Conservation (phyloP, 2,113 vertebrate genomes). For the Cynoglossus semilaevis region DNA sequence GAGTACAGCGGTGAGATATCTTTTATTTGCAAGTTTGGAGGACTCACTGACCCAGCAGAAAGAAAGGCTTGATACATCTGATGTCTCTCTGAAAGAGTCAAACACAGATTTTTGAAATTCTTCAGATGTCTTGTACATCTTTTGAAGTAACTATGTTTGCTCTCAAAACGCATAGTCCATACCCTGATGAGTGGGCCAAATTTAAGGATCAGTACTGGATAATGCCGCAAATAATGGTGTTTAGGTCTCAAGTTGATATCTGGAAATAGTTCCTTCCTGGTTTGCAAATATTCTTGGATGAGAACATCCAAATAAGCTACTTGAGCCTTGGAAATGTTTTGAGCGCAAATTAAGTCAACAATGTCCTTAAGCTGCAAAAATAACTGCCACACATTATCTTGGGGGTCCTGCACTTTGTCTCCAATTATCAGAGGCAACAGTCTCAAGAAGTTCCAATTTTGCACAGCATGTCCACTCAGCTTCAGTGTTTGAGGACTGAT, state of each 20-base stretch:
- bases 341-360: conserved; percentile 28
- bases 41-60: no score
- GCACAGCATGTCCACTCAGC: conserved; percentile 42
- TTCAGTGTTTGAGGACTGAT: conserved; percentile 26
- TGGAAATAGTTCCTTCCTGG: conserved; percentile 24
- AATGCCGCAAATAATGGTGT: conserved; percentile 22
- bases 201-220: conserved; percentile 9
- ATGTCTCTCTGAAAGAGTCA: no score
- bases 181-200: not conserved
- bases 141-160: not conserved
- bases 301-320: conserved; percentile 20
- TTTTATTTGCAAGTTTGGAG: no score
- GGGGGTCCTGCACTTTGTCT: conserved; percentile 21
- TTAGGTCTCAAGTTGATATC: conserved; percentile 18
- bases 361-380: conserved; percentile 30
- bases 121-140: no score
- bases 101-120: no score
- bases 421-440: conserved; percentile 36
- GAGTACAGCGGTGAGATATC: no score
- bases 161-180: not conserved
- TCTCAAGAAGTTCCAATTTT: conserved; percentile 53
- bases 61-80: no score
- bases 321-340: conserved; percentile 17
- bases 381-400: conserved; percentile 33
- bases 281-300: conserved; percentile 12